These are phyloP conservation scores for Monodelphis domestica DNA, from an alignment of 2,797 vertebrate genomes.

Conservation along the genomic window DNA sequence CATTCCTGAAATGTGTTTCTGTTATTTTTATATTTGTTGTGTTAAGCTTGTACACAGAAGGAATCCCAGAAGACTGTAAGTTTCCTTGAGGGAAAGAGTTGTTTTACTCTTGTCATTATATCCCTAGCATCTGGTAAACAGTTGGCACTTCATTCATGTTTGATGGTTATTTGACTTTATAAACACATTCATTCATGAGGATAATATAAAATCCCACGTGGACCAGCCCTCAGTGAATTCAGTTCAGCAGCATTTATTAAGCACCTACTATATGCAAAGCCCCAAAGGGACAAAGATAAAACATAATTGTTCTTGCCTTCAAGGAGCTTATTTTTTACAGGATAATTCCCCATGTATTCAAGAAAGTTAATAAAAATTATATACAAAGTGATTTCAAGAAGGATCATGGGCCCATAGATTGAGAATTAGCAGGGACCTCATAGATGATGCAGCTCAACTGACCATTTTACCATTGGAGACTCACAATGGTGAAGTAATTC, in stretches of 20 bases:
- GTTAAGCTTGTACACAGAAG: background rate
- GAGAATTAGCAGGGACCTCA: background rate
- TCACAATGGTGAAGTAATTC: background rate
- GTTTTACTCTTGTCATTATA: background rate
- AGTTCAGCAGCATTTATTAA: background rate
- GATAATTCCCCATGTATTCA: background rate
- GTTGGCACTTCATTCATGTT: background rate
- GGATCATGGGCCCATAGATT: background rate
- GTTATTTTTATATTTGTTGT: background rate
- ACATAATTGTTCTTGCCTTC: background rate
- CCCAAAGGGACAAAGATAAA: background rate
- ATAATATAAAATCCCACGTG: conserved; percentile 30
- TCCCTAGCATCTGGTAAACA: background rate
- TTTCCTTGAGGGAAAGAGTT: background rate
- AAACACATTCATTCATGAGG: background rate
- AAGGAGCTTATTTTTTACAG: background rate
- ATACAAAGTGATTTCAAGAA: background rate
- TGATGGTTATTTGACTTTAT: background rate
- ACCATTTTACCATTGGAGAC: background rate
- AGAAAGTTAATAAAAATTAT: background rate
- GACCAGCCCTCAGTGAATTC: conserved; percentile 45
- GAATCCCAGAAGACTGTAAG: background rate
- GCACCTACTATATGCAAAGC: background rate
- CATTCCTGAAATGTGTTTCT: background rate
- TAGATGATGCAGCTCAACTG: background rate